Conservation (phyloP, 1,140 invertebrate genomes). For the Trichoplusia ni region DNA sequence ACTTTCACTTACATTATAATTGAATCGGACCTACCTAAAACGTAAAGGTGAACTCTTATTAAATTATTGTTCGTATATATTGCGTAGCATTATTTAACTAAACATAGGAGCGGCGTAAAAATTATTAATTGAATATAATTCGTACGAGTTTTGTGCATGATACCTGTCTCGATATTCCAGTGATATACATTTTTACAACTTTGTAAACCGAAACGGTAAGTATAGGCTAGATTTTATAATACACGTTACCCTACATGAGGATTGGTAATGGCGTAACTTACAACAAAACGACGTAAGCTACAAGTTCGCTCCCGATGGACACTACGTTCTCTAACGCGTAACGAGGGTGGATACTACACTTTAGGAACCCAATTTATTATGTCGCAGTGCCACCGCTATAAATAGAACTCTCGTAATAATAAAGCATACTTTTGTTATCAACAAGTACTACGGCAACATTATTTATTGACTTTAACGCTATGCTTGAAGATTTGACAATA, state of each 20-base stretch:
- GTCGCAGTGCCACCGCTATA: conserved; percentile 66
- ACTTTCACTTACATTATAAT: conserved; percentile 78
- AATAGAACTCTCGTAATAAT: conserved; percentile 76
- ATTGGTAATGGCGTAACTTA: conserved; percentile 63
- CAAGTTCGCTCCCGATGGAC: conserved; percentile 45
- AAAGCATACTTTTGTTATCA: conserved; percentile 77
- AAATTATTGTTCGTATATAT: conserved; percentile 73
- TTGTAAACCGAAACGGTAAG: conserved; percentile 60
- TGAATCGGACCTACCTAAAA: conserved; percentile 79
- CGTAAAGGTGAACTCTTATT: conserved; percentile 59
- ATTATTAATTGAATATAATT: conserved; percentile 64
- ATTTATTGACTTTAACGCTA: conserved; percentile 69
- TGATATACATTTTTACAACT: conserved; percentile 68
- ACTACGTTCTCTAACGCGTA: conserved; percentile 43
- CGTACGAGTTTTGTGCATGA: conserved; percentile 74
- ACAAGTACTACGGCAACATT: conserved; percentile 76
- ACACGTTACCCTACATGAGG: conserved; percentile 64
- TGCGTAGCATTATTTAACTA: conserved; percentile 66
- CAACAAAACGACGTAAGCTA: conserved; percentile 66
- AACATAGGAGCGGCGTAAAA: conserved; percentile 51
- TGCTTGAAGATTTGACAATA: conserved; percentile 66
- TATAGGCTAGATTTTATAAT: conserved; percentile 65
- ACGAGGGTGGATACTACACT: conserved; percentile 46
- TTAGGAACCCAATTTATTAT: conserved; percentile 70
- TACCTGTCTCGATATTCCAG: conserved; percentile 61